Percentiles rank a stretch among this genome's conserved stretches.
These are phyloP conservation scores for Ginglymostoma cirratum DNA, from an alignment of 2,113 vertebrate species.

Conservation along the genomic window DNA sequence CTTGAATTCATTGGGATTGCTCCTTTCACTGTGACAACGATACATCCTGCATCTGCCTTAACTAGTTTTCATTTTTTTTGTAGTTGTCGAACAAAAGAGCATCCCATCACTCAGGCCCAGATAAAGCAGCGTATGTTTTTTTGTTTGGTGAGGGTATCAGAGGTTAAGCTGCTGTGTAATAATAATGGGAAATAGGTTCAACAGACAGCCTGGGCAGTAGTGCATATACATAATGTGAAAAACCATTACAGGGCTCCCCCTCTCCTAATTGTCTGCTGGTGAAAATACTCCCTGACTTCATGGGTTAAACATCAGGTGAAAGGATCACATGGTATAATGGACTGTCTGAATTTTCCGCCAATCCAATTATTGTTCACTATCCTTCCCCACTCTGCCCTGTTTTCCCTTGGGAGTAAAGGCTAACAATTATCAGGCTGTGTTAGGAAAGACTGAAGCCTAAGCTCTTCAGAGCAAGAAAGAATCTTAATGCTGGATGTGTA, in stretches of 20 bases:
- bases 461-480: slow-evolving; percentile 1
- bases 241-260: background rate
- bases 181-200: background rate
- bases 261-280: background rate
- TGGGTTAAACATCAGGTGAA: slow-evolving; percentile 22
- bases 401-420: background rate
- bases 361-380: slow-evolving; percentile 20
- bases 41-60: background rate
- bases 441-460: background rate
- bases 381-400: slow-evolving; percentile 4
- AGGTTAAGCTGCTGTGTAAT: slow-evolving; percentile 24
- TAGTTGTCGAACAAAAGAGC: background rate
- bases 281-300: slow-evolving; percentile 1
- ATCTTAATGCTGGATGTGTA: background rate
- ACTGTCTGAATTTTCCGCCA: slow-evolving; percentile 26
- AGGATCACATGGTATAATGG: slow-evolving; percentile 11
- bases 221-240: background rate
- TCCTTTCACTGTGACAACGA: background rate
- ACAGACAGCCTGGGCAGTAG: background rate
- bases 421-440: background rate
- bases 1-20: background rate
- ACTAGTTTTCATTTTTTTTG: background rate
- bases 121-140: background rate
- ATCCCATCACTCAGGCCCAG: background rate
- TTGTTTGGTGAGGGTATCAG: background rate